Base-by-base conservation (phyloP, 1,140 invertebrate genomes). In the Drosophila simulans region DNA sequence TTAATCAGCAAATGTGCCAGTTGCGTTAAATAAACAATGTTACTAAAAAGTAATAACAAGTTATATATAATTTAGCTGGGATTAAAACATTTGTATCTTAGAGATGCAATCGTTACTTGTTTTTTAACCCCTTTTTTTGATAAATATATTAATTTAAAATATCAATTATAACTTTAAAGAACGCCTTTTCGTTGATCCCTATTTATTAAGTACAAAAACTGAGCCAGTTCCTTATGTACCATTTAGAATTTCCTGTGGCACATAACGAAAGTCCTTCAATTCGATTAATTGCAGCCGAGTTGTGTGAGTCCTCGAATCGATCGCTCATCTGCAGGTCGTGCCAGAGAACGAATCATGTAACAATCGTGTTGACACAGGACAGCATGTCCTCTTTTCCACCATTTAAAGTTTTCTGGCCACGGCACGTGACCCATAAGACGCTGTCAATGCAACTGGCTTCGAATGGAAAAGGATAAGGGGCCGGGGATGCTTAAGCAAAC, bases 381-480 rank as follows among this genome's bases (percentile, higher is more conserved):
- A 68, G 64, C 37, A 63, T 37, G 31, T 25, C 31, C 63, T 63
- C 49, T 45, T 64, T 65, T 64, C 17, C 43, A 15, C 25, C 34
- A 34, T 31, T 43, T 60, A 76, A 76, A 76, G 52, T 75, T 75
- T 75, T 68, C 74, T 71, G 66, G 58, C 74, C 77, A 80, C 52
- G 53, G 60, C 62, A 53, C 12, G 35, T 49, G 59, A 54, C 15
- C 49, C 48, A 51, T 51, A 35, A 43, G 17, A 34, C 7, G 62
- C 52, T 73, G 76, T 65, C 66, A 79, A 79, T 73, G 68, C 76
- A 72, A 58, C 39, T 65, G 37, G 55, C 45, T 31, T 40, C 31
- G 54, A 20, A 22, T 2, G 53, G 40, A 43, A 45, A 43, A 68
- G 35, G 17, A 46, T 42, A 39, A 12, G 48, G 13, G 17, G 4